Evolutionary conservation across 2,888 invertebrate species (phyloP).

Genomic region (Drosophila anomalata): DNA sequence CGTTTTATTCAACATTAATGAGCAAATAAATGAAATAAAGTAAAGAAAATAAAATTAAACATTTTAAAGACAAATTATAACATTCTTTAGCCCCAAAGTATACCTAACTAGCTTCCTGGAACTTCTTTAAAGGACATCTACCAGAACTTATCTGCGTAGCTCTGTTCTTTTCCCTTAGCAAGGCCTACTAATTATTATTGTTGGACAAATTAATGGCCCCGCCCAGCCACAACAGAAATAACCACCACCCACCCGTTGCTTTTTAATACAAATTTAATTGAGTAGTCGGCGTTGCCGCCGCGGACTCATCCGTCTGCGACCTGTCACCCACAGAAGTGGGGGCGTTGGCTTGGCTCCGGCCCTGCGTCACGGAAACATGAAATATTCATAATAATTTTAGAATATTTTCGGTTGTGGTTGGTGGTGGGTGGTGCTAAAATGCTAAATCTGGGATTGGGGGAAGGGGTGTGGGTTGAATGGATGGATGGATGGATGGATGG

Average conservation of each 20-base stretch:
- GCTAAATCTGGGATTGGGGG: background rate
- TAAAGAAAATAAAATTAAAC: background rate
- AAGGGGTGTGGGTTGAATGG: constrained; percentile 48
- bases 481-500: constrained; percentile 6
- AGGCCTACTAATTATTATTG: constrained; percentile 35
- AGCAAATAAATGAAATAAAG: background rate
- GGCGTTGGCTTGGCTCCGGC: constrained; percentile 34
- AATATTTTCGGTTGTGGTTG: constrained; percentile 47
- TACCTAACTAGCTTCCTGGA: no score
- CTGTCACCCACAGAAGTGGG: constrained; percentile 43
- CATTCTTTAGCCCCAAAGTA: no score
- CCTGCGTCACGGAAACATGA: constrained; percentile 52
- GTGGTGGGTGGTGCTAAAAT: background rate
- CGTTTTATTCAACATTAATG: background rate
- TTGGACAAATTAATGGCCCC: constrained; percentile 33
- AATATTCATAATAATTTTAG: constrained; percentile 66
- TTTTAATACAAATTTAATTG: constrained; percentile 76
- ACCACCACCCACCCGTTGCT: constrained; percentile 22
- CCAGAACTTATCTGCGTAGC: no score
- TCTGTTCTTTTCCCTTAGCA: no score
- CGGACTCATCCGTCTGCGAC: constrained; percentile 52
- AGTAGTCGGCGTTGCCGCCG: constrained; percentile 58
- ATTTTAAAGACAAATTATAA: no score
- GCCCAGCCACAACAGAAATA: constrained; percentile 2
- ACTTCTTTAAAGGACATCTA: no score